phyloP scores from a whole-genome alignment of 2,797 vertebrate genomes.

The Euphonia xanthogaster region DNA sequence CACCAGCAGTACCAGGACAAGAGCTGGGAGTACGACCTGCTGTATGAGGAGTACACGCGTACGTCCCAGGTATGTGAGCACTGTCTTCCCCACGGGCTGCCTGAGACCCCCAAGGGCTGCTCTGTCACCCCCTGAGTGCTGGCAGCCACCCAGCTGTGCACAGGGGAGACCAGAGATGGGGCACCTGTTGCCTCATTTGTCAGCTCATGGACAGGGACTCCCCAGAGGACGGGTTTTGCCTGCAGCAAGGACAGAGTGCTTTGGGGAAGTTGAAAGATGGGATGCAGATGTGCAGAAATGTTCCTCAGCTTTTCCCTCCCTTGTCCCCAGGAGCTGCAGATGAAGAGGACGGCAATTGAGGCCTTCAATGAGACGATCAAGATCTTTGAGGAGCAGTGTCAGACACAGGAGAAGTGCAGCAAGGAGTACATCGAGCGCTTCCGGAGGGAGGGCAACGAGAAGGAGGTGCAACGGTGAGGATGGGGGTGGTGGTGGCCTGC shows the following conservation, averaged over 20 bases:
- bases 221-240: neutral
- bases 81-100: neutral
- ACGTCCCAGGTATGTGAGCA: slow-evolving; percentile 82
- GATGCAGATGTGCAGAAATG: neutral
- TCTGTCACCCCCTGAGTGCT: neutral
- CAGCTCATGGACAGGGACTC: neutral
- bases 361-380: slow-evolving; percentile 93
- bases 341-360: slow-evolving; percentile 90
- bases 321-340: slow-evolving; percentile 84
- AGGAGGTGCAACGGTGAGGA: slow-evolving; percentile 87
- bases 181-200: accelerated
- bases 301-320: neutral
- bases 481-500: neutral
- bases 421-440: slow-evolving; percentile 92
- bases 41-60: slow-evolving; percentile 88
- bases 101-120: neutral
- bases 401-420: slow-evolving; percentile 90
- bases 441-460: slow-evolving; percentile 83
- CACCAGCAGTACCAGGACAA: slow-evolving; percentile 91
- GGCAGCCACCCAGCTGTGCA: neutral
- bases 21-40: slow-evolving; percentile 88
- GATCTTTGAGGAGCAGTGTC: slow-evolving; percentile 93
- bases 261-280: neutral
- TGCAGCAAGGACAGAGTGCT: neutral
- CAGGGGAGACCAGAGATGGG: neutral